Evolutionary conservation across 2,113 vertebrate species (phyloP), one percentile per base, ranked within the genome.

Genomic region (Poicephalus gulielmi): DNA sequence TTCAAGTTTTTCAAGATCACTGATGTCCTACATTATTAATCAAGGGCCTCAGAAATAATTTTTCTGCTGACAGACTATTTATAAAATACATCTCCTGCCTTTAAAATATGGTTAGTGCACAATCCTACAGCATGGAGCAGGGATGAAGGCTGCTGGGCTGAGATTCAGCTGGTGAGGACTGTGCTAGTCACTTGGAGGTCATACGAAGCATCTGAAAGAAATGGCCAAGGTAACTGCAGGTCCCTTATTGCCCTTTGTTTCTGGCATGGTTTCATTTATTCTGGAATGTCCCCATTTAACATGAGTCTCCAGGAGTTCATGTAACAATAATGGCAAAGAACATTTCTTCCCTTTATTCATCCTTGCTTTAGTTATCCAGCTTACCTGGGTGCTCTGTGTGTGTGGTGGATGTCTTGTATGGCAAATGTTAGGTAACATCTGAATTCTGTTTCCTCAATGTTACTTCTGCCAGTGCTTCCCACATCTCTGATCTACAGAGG

Each of bases 11-110:
- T 33, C 7, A 1, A 44, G 83, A 93, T 96, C 85, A 64, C 83
- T 62, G 63, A 27, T 94, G 59, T 88, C 79, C 94, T 97, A 81
- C 69, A 92, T 96, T 95, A 94, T 96, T 95, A 93, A 97, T 92
- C 83, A 79, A 89, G 82, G 73, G 53, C 50, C 62, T 92, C 35
- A 52, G 91, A 93, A 96, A 91, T 96, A 87, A 79, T 95, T 79
- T 10, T 63, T 73, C 86, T 78, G 80, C 60, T 93, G 92, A 87
- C 77, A 87, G 59, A 57, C 66, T 95, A 46, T 33, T 91, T 87
- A 76, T 27, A 78, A 91, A 91, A 59, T 53, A 44, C 4, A 47
- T 62, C 30, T 92, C 23, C 59, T 53, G 44, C 47, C 83, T 90
- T 95, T 81, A 66, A 19, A 88, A 69, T 76, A 33, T 57, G 49